Evolutionary conservation across 1,140 invertebrate genomes (phyloP).

Genomic region (Apocrypta bakeri): DNA sequence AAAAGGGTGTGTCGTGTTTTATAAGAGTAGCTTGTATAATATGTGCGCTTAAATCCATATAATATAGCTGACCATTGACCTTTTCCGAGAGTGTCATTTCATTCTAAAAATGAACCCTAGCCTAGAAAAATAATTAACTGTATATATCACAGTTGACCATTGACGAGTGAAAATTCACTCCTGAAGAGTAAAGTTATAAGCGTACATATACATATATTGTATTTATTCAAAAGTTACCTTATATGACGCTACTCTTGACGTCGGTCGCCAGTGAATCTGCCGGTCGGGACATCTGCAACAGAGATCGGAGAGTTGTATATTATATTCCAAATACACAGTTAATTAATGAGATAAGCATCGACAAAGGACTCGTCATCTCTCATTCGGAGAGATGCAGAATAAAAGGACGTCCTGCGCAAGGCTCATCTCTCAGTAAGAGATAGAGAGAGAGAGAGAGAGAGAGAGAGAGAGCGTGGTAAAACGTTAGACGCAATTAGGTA

Average conservation of each 20-base stretch:
- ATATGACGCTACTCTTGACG: slow-evolving; percentile 42
- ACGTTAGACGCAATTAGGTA: slow-evolving; percentile 51
- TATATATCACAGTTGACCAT: too few relatives aligned
- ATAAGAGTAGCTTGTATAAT: too few relatives aligned
- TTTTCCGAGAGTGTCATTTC: too few relatives aligned
- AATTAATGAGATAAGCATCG: slow-evolving; percentile 47
- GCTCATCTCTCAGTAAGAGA: background rate
- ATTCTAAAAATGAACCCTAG: too few relatives aligned
- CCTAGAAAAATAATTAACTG: too few relatives aligned
- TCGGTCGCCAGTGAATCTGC: slow-evolving; percentile 47
- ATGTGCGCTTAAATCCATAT: too few relatives aligned
- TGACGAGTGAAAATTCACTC: too few relatives aligned
- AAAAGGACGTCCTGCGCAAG: background rate
- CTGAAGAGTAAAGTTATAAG: too few relatives aligned
- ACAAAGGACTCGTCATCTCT: slow-evolving; percentile 5
- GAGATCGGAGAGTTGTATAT: background rate
- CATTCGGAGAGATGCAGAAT: background rate
- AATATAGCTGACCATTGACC: too few relatives aligned
- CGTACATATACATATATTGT: too few relatives aligned
- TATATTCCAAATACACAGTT: slow-evolving; percentile 9
- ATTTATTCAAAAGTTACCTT: slow-evolving; percentile 51
- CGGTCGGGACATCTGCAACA: slow-evolving; percentile 47
- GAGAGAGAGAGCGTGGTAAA: background rate
- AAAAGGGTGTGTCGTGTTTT: too few relatives aligned
- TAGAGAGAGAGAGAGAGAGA: too few relatives aligned